A percentile compares a stretch with the other conserved stretches of the same genome.
phyloP scores from a whole-genome alignment of 2,113 vertebrate species.

The Nothobranchius furzeri region DNA sequence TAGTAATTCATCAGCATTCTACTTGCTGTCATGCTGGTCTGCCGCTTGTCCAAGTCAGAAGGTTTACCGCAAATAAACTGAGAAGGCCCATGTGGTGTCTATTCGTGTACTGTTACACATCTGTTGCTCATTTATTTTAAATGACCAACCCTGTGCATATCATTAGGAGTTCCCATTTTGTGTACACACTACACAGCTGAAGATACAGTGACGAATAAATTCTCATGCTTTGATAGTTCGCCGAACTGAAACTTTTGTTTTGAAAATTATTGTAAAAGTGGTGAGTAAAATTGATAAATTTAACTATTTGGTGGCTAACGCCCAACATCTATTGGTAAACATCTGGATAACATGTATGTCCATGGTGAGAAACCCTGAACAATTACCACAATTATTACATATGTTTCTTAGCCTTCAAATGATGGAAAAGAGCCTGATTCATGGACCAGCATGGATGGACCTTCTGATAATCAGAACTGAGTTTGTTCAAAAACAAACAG shows the following conservation, averaged over 20 bases:
- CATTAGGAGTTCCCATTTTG: slow-evolving; percentile 18
- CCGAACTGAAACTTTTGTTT: background rate
- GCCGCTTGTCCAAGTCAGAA: slow-evolving; percentile 10
- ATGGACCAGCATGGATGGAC: no score
- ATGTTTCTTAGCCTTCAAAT: no score
- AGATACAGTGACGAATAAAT: background rate
- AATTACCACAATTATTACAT: no score
- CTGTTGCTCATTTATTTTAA: slow-evolving; percentile 34
- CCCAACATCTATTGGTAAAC: no score
- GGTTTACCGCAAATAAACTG: slow-evolving; percentile 45
- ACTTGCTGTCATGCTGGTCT: slow-evolving; percentile 7
- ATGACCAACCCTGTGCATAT: slow-evolving; percentile 29
- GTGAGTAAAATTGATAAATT: background rate
- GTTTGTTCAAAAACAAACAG: no score
- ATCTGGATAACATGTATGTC: no score
- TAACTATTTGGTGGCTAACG: no score
- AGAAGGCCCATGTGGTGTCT: slow-evolving; percentile 55
- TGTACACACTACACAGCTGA: background rate
- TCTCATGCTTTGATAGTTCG: background rate
- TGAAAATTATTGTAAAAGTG: background rate
- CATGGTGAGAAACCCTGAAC: no score
- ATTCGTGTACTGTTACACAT: slow-evolving; percentile 49
- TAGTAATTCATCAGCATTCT: slow-evolving; percentile 25
- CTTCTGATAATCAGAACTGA: no score
- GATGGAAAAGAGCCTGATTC: no score